Evolutionary conservation across 64 coral and sea anemone genomes (phyloP), one percentile per base, ranked within the genome.

Genomic region (Porites australiensis): DNA sequence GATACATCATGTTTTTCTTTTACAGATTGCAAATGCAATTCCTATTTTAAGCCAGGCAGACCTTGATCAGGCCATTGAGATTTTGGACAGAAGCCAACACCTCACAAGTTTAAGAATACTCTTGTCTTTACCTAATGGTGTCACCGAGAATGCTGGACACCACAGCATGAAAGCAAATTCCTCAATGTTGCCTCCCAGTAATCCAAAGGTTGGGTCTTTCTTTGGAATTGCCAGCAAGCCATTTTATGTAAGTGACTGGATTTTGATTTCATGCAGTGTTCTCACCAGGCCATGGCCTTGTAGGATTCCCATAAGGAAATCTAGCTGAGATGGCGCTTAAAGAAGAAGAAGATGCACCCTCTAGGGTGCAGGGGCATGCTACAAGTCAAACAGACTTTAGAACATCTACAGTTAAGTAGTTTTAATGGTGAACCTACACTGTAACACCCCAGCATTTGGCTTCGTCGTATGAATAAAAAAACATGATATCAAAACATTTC

Each of bases 81-180:
- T 99, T 69, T 95, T 99, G 48, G 98, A 99, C 62, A 74, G 94
- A 47, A 99, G 98, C 52, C 91, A 95, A n/a, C 98, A 99, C 53
- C 79, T 99, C 14, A 96, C 94, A 37, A 96, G 98, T 60, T 64
- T 99, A 1, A 87, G 98, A 69, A 93, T 99, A 64, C 93, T 93
- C 60, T 73, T 99, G 74, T 96, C 98, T 58, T 73, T 93, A 45
- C 94, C 92, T 3, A 95, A 94, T 94, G 98, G 98, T 84, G 86
- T 88, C 13, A 57, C 93, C 3, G 88, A 94, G 18, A 89, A 90
- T 43, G 60, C 72, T 52, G 75, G 23, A 2, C 86, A 93, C 8
- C 73, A 92, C 19, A 83, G 74, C 9, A 89, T 58, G 8, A 37
- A 5, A 1, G 15, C 73, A 45, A 90, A 93, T 54, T 94, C 91